Base-by-base conservation (phyloP, 2,113 vertebrate genomes). In the Mustelus asterias region DNA sequence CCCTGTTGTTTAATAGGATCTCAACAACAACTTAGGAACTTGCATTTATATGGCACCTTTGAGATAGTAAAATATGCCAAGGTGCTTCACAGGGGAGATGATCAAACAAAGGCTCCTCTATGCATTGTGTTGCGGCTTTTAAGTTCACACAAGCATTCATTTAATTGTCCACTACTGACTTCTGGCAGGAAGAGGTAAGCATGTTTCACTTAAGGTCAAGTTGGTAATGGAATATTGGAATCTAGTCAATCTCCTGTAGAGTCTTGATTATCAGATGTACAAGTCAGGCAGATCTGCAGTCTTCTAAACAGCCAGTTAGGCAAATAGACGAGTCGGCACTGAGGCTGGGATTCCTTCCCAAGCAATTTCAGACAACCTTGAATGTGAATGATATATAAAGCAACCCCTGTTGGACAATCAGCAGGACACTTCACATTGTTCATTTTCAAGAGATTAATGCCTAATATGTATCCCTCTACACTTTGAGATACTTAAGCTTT, bases 151-250 rank as follows among this genome's bases (percentile, higher is more conserved):
- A 41, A 20, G 16, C 18, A 44, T 65, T 93, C 65, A 33, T 93
- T 58, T 93, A 67, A 24, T 65, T 93, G 89, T 67, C 89, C 65
- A 67, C n/a, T 93, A 2, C 60, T 89, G 44, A 24, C 48, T 54
- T 58, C 37, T 92, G 54, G 88, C 29, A 90, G 88, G 88, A 26
- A 90, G 26, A 90, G 89, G 89, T 37, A 67, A 67, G 33, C 60
- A 93, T 41, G 89, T 37, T 93, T 29, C 33, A 33, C 65, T 93
- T 93, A 67, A 93, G 60, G 89, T 67, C 89, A 93, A 65, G n/a
- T 37, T 65, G 60, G 60, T 93, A 93, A 93, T 93, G 60, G 89
- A 93, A 93, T 93, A 67, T 93, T 93, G 89, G 89, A 93, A 93
- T 93, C n/a, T 18, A 93, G 89, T 93, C 89, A 93, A 93, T 93